phyloP scores from a whole-genome alignment of 2,113 vertebrate genomes.

The Phyllopteryx taeniolatus region DNA sequence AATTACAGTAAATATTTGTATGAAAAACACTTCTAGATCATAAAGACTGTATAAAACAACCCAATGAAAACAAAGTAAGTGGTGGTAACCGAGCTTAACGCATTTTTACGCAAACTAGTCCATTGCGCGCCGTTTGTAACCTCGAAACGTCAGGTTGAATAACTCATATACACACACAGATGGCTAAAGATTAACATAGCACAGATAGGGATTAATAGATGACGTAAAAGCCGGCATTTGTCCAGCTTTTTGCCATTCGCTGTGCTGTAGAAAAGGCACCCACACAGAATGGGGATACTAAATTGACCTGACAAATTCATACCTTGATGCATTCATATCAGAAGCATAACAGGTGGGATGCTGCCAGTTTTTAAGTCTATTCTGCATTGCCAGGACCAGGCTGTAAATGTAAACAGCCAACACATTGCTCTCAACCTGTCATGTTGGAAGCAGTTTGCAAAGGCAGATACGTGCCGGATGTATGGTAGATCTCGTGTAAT shows the following conservation, averaged over 20 bases:
- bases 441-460: too few relatives aligned
- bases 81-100: neutral
- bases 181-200: conserved; percentile 24
- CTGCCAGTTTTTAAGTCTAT: too few relatives aligned
- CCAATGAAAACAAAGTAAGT: neutral
- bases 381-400: neutral
- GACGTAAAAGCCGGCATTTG: neutral
- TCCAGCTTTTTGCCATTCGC: neutral
- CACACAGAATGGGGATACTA: neutral
- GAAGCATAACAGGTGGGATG: neutral
- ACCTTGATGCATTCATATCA: neutral
- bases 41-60: neutral
- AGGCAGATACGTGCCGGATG: too few relatives aligned
- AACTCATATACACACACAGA: conserved; percentile 36
- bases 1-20: too few relatives aligned
- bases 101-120: too few relatives aligned
- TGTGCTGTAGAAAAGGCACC: neutral
- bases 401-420: neutral
- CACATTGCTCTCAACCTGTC: too few relatives aligned
- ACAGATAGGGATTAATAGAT: neutral
- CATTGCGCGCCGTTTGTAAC: neutral
- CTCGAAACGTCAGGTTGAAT: conserved; percentile 18
- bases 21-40: neutral
- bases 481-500: too few relatives aligned
- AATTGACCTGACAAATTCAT: conserved; percentile 23